Base-by-base conservation (phyloP, 2,797 vertebrate species). In the Microcaecilia unicolor region DNA sequence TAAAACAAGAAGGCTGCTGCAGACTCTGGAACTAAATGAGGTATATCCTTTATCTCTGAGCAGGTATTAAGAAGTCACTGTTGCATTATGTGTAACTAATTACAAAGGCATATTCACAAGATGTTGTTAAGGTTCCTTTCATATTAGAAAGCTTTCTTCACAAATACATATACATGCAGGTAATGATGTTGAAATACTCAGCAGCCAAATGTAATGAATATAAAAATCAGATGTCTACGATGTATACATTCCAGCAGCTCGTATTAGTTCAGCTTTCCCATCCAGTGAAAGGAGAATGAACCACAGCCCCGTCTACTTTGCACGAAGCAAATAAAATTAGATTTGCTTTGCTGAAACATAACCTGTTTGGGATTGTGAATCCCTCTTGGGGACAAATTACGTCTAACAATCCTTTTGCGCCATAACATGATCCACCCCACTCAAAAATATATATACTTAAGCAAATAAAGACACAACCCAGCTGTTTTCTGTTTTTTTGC, bases 281-380 rank as follows among this genome's bases (percentile, higher is more conserved):
- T 92, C 84, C 87, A 90, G 89, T 92, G 87, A 88, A 93, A 92
- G 89, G 89, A 90, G 84, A 87, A 87, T 77, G 83, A 89, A 85
- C 84, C 81, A 72, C 80, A 88, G 87, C 88, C 86, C 83, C 74
- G 89, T 84, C 85, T 93, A 86, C 90, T 97, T 97, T 98, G 91
- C 91, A 97, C 96, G 98, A 96, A 95, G 92, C 91, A 97, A 97
- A 97, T 92, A 94, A 96, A 96, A 97, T 98, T 97, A 92, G 91
- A 97, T 96, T 96, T 95, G 93, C 92, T 97, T 97, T 97, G 91
- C 92, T 93, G 92, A 98, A 97, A 97, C 91, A 92, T 95, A 96
- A 92, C 91, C 83, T 91, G 81, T 90, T 88, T 89, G 90, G 89
- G 92, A 93, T 90, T 90, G 89, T 87, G 88, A 88, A 67, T 76